Conservation (phyloP, 2,113 vertebrate species). For the cattle (Bos taurus) region DNA sequence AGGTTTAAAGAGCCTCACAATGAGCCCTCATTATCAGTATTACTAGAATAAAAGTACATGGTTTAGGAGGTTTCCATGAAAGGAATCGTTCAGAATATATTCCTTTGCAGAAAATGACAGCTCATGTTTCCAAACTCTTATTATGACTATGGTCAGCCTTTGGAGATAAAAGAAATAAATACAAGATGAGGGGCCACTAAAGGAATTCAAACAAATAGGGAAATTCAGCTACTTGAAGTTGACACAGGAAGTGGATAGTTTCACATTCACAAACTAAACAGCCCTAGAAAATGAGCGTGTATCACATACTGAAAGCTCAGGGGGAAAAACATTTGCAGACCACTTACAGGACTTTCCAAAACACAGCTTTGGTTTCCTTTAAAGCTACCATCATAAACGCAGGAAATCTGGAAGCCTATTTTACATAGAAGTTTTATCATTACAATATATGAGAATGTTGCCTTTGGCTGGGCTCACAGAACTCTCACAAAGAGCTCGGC, state of each 20-base stretch:
- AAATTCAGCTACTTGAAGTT: conserved; percentile 38
- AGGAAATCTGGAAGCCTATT: conserved; percentile 44
- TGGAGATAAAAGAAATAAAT: conserved; percentile 43
- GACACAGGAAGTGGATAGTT: conserved; percentile 42
- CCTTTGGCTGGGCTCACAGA: neutral
- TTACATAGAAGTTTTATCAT: neutral
- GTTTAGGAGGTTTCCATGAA: neutral
- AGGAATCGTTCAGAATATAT: neutral
- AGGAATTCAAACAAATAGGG: conserved; percentile 50
- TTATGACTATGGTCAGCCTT: neutral
- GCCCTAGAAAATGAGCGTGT: conserved; percentile 6
- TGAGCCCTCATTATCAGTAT: neutral
- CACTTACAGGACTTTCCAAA: neutral
- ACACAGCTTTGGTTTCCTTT: conserved; percentile 21
- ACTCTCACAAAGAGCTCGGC: neutral
- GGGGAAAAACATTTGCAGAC: neutral
- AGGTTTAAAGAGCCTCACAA: neutral
- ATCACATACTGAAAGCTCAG: neutral
- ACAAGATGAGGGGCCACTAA: conserved; percentile 1
- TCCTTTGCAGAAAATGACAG: conserved; percentile 1
- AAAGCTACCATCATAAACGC: neutral
- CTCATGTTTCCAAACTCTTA: neutral
- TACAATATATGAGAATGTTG: neutral
- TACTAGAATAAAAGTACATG: neutral
- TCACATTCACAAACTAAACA: conserved; percentile 32